These are phyloP conservation scores for Chelonoidis abingdonii DNA, from an alignment of 2,113 vertebrate genomes.

Conservation along the genomic window DNA sequence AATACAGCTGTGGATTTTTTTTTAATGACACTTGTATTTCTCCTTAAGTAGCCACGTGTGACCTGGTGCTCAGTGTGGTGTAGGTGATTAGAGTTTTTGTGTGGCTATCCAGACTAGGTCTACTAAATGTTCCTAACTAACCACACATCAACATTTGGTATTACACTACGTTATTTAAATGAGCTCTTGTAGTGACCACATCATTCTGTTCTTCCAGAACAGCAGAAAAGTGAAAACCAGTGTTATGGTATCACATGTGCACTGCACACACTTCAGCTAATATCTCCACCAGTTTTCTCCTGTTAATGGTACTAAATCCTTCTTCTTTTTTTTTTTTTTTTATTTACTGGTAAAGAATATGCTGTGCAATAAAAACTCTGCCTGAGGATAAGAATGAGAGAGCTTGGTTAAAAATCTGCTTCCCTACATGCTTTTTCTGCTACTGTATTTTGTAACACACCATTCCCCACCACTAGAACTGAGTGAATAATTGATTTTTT, in stretches of 20 bases:
- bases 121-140: background rate
- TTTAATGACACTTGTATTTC: background rate
- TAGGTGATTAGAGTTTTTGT: background rate
- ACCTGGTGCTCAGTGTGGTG: background rate
- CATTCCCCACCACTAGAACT: background rate
- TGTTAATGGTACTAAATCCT: too few relatives aligned
- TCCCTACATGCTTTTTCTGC: background rate
- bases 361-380: background rate
- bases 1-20: background rate
- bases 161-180: background rate
- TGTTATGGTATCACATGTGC: background rate
- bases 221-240: background rate
- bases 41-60: background rate
- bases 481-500: background rate
- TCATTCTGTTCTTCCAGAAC: background rate
- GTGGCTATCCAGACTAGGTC: background rate
- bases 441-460: background rate
- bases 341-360: background rate
- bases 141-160: background rate
- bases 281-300: too few relatives aligned
- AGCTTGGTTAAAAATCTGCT: background rate
- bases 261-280: background rate
- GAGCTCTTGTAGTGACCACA: background rate
- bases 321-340: background rate
- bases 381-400: background rate